phyloP scores from a whole-genome alignment of 2,797 vertebrate genomes.

The Hydrophis major region DNA sequence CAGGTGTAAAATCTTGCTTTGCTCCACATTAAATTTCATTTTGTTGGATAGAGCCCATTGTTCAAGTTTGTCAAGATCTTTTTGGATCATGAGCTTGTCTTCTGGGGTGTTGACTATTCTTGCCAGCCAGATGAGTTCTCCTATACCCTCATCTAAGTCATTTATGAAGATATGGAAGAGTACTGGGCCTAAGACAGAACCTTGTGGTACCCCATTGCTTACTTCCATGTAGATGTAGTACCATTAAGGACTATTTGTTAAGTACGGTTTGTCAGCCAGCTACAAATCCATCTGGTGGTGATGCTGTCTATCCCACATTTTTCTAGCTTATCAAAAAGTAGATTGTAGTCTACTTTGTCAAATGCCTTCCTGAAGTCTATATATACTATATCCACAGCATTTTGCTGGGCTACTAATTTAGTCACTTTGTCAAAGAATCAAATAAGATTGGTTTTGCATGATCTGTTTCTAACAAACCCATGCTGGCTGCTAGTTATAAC shows the following conservation, averaged over 20 bases:
- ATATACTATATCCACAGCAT: too few species aligned
- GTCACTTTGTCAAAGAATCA: background rate
- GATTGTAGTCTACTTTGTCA: too few species aligned
- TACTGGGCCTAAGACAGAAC: background rate
- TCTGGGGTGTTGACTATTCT: background rate
- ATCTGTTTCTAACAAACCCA: background rate
- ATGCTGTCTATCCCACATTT: background rate
- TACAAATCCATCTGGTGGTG: background rate
- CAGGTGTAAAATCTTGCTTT: background rate
- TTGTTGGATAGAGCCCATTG: background rate
- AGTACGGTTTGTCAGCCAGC: background rate
- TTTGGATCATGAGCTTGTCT: background rate
- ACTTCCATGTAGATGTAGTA: background rate
- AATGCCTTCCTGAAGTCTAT: background rate
- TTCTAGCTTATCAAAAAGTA: background rate
- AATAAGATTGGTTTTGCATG: background rate
- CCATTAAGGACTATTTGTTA: background rate
- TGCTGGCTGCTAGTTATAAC: background rate
- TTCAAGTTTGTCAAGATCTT: background rate
- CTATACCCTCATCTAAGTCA: background rate
- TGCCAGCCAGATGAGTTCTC: background rate
- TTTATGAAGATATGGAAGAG: background rate
- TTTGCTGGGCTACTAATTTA: background rate
- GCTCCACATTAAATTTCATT: background rate
- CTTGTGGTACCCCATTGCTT: background rate